These are phyloP conservation scores for Gorsachius magnificus DNA, from an alignment of 2,797 vertebrate species.

Conservation along the genomic window DNA sequence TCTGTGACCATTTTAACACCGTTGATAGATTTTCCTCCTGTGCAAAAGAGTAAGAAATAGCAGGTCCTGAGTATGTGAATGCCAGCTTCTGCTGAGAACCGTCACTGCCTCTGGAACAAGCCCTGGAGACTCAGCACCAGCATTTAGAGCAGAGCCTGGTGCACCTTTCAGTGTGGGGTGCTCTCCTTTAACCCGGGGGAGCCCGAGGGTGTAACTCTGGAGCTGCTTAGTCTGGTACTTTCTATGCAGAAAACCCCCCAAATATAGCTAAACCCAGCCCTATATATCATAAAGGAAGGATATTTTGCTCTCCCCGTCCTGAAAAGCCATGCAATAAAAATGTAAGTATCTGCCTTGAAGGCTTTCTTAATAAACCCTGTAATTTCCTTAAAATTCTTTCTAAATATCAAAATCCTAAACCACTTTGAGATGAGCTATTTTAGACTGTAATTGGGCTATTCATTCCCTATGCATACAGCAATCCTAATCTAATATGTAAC, in stretches of 20 bases:
- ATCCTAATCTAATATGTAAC: slow-evolving; percentile 75
- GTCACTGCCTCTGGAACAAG: fast-evolving
- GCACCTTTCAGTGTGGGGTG: fast-evolving
- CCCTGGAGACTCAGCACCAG: not conserved
- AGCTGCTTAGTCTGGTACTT: not conserved
- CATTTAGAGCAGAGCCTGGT: not conserved
- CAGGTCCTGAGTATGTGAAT: not conserved
- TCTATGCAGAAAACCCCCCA: not conserved
- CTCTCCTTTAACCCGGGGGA: not conserved
- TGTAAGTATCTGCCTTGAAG: slow-evolving; percentile 28
- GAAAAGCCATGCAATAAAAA: slow-evolving; percentile 19
- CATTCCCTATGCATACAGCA: slow-evolving; percentile 58
- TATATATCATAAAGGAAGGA: not conserved
- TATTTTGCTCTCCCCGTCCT: not conserved
- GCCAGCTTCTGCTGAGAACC: not conserved
- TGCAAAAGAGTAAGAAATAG: not conserved
- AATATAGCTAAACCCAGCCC: not conserved
- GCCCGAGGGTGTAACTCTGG: not conserved
- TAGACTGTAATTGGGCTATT: slow-evolving; percentile 59
- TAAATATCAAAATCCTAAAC: slow-evolving; percentile 14
- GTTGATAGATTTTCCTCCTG: not conserved
- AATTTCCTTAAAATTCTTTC: slow-evolving; percentile 61
- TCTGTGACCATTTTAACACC: not conserved
- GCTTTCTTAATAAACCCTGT: slow-evolving; percentile 36
- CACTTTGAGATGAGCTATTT: slow-evolving; percentile 60